Conservation (phyloP, 2,888 invertebrate genomes). For the Nasonovia ribisnigri region DNA sequence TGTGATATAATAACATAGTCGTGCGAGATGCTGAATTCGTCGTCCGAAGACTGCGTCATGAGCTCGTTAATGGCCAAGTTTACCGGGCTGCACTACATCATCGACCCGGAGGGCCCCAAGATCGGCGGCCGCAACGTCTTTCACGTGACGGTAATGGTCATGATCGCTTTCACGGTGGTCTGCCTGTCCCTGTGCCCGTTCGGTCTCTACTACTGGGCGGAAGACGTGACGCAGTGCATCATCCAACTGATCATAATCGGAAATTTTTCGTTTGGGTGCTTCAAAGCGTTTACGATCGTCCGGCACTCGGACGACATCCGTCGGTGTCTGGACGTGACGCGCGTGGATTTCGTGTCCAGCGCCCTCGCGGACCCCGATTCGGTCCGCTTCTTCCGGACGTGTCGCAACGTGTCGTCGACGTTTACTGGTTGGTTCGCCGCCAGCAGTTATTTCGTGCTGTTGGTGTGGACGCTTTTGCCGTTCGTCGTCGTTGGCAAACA, state of each 20-base stretch:
- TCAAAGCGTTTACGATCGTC: background rate
- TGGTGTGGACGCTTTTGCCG: slow-evolving; percentile 8
- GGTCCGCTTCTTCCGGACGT: background rate
- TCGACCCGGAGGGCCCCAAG: background rate
- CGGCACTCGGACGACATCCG: background rate
- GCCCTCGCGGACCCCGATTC: background rate
- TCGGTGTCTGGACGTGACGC: background rate
- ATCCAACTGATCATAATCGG: background rate
- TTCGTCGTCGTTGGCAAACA: background rate
- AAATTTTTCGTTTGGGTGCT: background rate
- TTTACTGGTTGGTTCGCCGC: slow-evolving; percentile 1
- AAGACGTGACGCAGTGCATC: slow-evolving; percentile 7
- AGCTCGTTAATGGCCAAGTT: background rate
- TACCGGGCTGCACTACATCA: background rate
- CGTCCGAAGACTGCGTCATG: background rate
- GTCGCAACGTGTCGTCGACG: background rate
- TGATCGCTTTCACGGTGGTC: background rate
- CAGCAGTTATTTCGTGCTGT: background rate
- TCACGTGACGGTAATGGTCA: background rate
- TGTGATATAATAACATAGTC: too few relatives aligned
- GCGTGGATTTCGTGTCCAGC: background rate
- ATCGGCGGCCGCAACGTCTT: background rate
- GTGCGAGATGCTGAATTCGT: too few relatives aligned
- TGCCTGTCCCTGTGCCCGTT: background rate
- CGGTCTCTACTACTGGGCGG: slow-evolving; percentile 14